phyloP scores from a whole-genome alignment of 2,888 invertebrate genomes.

The Heliconius hortense region DNA sequence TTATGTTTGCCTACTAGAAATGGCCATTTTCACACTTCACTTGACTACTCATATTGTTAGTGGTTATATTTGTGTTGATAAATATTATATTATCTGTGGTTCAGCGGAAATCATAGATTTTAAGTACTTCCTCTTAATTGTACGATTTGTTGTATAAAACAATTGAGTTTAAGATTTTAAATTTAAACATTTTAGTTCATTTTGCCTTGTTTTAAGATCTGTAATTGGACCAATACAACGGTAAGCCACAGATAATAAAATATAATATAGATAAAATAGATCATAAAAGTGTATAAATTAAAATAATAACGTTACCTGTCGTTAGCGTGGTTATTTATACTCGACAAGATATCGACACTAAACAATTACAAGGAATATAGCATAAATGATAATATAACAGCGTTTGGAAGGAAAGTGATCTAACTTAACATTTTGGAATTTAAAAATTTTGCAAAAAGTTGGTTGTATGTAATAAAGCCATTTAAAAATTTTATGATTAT shows the following conservation, averaged over 20 bases:
- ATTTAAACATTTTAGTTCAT: neutral
- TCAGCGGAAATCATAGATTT: neutral
- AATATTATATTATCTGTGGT: constrained; percentile 11
- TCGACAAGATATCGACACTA: neutral
- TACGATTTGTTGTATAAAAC: neutral
- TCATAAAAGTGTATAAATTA: neutral
- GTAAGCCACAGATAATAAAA: constrained; percentile 7
- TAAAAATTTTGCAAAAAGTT: too few relatives aligned
- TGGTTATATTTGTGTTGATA: constrained; percentile 10
- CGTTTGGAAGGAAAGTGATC: neutral
- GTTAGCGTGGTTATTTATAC: constrained; percentile 2
- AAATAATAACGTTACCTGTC: neutral
- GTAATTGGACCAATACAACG: constrained; percentile 19
- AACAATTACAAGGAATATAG: neutral
- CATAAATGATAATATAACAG: neutral
- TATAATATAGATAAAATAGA: constrained; percentile 8
- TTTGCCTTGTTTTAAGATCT: neutral
- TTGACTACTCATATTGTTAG: constrained; percentile 2
- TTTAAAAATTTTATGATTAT: neutral
- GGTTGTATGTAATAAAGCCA: too few relatives aligned
- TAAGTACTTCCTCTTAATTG: constrained; percentile 18
- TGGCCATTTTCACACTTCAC: neutral
- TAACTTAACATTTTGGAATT: neutral
- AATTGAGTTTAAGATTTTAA: neutral
- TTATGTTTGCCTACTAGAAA: neutral